Evolutionary conservation across 1,140 invertebrate species (phyloP).

Genomic region (Amyelois transitella): DNA sequence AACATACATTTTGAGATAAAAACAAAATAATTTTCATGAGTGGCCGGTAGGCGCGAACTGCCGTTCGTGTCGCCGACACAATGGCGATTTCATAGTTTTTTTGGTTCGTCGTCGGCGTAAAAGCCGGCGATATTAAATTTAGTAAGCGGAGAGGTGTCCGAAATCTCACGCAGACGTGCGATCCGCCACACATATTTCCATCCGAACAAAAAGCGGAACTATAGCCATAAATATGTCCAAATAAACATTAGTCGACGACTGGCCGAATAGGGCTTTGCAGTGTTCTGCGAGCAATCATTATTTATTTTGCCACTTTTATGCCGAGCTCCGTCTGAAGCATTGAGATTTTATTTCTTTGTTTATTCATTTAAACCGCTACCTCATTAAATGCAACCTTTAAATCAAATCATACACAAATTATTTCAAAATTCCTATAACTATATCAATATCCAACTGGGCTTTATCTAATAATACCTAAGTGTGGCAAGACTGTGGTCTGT

Average conservation of each 20-base stretch:
- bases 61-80: constrained; percentile 69
- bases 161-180: constrained; percentile 73
- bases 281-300: constrained; percentile 35
- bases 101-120: constrained; percentile 59
- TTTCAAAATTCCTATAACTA: too few species aligned
- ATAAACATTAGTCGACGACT: constrained; percentile 69
- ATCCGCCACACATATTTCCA: constrained; percentile 73
- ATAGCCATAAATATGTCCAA: constrained; percentile 74
- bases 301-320: constrained; percentile 2
- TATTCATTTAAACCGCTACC: too few species aligned
- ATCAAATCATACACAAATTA: too few species aligned
- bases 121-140: constrained; percentile 72
- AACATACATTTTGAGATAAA: constrained; percentile 74
- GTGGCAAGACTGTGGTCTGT: too few species aligned
- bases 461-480: too few species aligned
- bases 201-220: constrained; percentile 72
- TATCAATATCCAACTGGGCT: too few species aligned
- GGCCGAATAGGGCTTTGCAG: constrained; percentile 40
- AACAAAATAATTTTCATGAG: constrained; percentile 74
- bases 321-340: neutral
- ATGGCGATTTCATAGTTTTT: constrained; percentile 67
- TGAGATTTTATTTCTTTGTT: neutral
- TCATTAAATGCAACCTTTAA: too few species aligned
- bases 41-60: constrained; percentile 70
- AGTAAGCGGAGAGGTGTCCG: constrained; percentile 73